A percentile compares a stretch with the other conserved stretches of the same genome.
phyloP scores from a whole-genome alignment of 1,140 invertebrate species.

The Drosophila kikkawai region DNA sequence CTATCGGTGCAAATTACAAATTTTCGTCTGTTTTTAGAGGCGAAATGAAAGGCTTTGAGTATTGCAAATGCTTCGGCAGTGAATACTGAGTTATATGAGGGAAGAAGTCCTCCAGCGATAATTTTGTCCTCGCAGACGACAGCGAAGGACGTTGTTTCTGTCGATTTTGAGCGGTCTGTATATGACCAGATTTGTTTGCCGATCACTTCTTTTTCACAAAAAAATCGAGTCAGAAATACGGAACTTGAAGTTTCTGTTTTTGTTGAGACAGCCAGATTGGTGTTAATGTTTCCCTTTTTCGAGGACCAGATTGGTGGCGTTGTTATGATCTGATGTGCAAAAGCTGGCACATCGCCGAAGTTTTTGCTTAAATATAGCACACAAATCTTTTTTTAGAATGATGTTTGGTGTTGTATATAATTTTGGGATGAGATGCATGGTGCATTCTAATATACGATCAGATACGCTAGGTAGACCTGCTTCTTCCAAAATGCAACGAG shows the following conservation, averaged over 20 bases:
- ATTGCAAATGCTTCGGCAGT: background rate
- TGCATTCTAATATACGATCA: background rate
- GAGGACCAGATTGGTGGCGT: background rate
- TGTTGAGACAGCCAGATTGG: too few species aligned
- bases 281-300: too few species aligned
- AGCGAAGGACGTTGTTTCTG: background rate
- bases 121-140: background rate
- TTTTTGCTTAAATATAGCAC: background rate
- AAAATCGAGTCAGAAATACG: too few species aligned
- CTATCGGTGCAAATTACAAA: background rate
- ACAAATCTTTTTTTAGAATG: background rate
- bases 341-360: background rate
- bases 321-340: background rate
- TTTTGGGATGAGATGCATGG: background rate
- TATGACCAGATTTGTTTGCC: background rate
- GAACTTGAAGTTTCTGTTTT: too few species aligned
- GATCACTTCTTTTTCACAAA: background rate
- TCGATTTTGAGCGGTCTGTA: background rate
- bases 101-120: background rate
- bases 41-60: background rate
- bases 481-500: background rate
- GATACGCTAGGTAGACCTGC: too few species aligned
- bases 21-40: background rate
- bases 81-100: background rate
- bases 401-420: background rate